These are phyloP conservation scores for Noctua janthina DNA, from an alignment of 2,888 invertebrate genomes.

Conservation along the genomic window DNA sequence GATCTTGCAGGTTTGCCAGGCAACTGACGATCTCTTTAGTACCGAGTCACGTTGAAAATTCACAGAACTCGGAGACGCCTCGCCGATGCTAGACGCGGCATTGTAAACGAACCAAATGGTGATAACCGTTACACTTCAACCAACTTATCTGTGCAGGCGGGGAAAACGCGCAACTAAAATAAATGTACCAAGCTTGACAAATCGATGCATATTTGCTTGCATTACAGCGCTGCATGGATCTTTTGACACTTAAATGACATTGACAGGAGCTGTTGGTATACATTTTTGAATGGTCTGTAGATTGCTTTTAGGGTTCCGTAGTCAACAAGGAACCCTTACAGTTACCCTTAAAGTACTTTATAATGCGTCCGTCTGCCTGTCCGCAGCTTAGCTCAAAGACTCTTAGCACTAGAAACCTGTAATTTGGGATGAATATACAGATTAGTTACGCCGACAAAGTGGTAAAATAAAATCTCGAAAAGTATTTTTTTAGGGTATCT, in stretches of 20 bases:
- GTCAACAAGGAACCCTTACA: too few species aligned
- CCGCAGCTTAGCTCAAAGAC: too few species aligned
- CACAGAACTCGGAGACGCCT: background rate
- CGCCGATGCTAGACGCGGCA: background rate
- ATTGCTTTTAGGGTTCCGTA: background rate
- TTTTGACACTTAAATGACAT: background rate
- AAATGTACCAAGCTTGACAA: background rate
- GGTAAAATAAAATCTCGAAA: too few species aligned
- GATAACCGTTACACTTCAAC: background rate
- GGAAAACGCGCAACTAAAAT: background rate
- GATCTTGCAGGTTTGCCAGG: constrained; percentile 61
- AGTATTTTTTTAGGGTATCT: too few species aligned
- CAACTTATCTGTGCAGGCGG: background rate
- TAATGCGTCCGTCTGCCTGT: too few species aligned
- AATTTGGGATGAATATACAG: too few species aligned
- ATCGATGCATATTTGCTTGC: background rate
- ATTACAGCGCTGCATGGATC: background rate
- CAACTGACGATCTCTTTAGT: constrained; percentile 61
- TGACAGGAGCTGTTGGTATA: background rate
- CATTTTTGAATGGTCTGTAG: background rate
- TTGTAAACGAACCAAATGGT: background rate
- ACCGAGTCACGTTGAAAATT: constrained; percentile 69
- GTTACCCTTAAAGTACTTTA: too few species aligned
- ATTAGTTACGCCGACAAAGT: too few species aligned
- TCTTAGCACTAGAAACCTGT: too few species aligned